Evolutionary conservation across 2,888 invertebrate species (phyloP).

Genomic region (Ganaspis brasiliensis): DNA sequence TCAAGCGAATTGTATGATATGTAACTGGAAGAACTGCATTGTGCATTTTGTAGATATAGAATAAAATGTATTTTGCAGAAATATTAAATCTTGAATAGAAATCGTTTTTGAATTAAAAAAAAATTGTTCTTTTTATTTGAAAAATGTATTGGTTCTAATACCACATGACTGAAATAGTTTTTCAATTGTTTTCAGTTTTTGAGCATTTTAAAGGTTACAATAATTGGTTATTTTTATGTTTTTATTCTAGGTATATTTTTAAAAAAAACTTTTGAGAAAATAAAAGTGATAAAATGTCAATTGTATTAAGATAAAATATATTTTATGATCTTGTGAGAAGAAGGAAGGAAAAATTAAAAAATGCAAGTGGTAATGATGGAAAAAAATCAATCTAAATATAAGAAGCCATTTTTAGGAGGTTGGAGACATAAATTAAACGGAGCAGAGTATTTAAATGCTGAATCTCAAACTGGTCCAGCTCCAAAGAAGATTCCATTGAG

Average conservation of each 20-base stretch:
- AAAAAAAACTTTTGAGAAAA: no score
- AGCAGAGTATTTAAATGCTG: conserved; percentile 90
- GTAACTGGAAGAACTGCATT: conserved; percentile 25
- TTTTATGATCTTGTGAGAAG: not conserved
- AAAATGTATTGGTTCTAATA: no score
- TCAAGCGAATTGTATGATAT: conserved; percentile 5
- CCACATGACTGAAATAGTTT: no score
- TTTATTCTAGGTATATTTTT: no score
- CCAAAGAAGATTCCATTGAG: conserved; percentile 82
- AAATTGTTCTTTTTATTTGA: conserved; percentile 18
- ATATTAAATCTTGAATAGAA: not conserved
- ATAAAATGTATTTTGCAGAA: conserved; percentile 42
- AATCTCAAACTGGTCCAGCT: conserved; percentile 89
- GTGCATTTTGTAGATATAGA: conserved; percentile 33
- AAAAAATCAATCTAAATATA: conserved; percentile 76
- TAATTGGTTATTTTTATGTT: no score
- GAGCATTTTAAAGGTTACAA: conserved; percentile 6
- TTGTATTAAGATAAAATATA: no score
- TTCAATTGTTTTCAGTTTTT: conserved; percentile 10
- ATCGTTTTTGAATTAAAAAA: conserved; percentile 34
- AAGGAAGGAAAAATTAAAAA: not conserved
- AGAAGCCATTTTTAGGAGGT: conserved; percentile 91
- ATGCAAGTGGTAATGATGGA: not conserved
- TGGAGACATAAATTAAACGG: conserved; percentile 88
- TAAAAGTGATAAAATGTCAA: no score